Conservation (phyloP, 2,113 vertebrate species). For the Cyanoderma ruficeps region DNA sequence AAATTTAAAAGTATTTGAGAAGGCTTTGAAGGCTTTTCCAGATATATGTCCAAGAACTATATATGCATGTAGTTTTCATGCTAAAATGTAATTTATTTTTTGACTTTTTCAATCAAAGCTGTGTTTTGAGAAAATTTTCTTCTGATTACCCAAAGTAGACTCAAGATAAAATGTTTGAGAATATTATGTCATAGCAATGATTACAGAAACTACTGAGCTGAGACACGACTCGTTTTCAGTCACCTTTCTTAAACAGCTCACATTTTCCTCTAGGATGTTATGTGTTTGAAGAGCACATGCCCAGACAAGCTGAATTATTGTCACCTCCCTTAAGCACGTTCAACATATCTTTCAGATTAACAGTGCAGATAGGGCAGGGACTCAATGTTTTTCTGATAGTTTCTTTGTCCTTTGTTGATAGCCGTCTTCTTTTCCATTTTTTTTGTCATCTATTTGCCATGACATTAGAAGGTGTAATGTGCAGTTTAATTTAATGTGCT, state of each 20-base stretch:
- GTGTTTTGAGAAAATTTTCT: neutral
- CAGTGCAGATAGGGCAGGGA: neutral
- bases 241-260: neutral
- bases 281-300: neutral
- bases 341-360: neutral
- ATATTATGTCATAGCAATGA: neutral
- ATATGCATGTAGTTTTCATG: neutral
- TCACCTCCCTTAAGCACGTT: neutral
- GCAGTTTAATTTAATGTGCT: neutral
- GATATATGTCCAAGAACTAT: neutral
- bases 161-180: neutral
- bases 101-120: neutral
- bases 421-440: neutral
- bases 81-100: neutral
- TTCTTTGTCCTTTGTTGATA: neutral
- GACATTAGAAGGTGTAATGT: neutral
- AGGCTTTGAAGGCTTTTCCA: neutral
- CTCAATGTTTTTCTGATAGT: neutral
- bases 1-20: neutral
- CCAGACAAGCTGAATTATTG: neutral
- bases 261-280: neutral
- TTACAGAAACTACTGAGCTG: neutral
- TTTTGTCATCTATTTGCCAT: neutral
- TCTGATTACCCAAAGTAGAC: neutral
- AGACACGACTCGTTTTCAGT: neutral